Evolutionary conservation across 2,888 invertebrate genomes (phyloP).

Genomic region (Zhengitettix transpicula): DNA sequence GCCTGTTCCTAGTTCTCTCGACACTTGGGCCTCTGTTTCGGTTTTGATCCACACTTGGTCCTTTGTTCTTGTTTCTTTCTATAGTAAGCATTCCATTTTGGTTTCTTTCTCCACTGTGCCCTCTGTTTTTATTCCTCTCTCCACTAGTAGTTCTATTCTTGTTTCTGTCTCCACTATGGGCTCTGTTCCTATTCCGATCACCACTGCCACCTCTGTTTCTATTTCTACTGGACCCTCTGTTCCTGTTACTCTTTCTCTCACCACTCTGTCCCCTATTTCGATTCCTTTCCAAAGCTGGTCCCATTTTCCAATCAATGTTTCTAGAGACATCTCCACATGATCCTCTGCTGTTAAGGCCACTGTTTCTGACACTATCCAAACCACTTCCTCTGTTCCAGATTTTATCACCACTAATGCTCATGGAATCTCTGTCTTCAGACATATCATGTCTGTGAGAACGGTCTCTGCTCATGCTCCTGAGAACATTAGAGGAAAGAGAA

Average conservation of each 20-base stretch:
- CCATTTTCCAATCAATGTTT: not conserved
- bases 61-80: not conserved
- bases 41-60: conserved; percentile 3
- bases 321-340: no score
- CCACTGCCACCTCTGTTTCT: conserved; percentile 18
- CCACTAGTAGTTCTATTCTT: not conserved
- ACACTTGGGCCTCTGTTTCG: not conserved
- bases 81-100: conserved; percentile 15
- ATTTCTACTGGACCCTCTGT: not conserved
- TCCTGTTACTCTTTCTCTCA: not conserved
- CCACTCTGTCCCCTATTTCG: not conserved
- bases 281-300: not conserved
- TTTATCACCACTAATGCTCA: no score
- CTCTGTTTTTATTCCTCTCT: conserved; percentile 2
- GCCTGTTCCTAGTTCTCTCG: not conserved
- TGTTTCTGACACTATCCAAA: no score
- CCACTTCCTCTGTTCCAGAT: no score
- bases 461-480: not conserved
- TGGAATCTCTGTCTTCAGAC: not conserved
- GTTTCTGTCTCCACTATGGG: not conserved
- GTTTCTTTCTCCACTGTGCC: conserved; percentile 1
- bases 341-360: no score
- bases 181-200: conserved; percentile 22
- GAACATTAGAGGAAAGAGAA: not conserved
- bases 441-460: not conserved